Evolutionary conservation across 2,888 invertebrate genomes (phyloP), one percentile per base, ranked within the genome.

Genomic region (Nowickia ferox): DNA sequence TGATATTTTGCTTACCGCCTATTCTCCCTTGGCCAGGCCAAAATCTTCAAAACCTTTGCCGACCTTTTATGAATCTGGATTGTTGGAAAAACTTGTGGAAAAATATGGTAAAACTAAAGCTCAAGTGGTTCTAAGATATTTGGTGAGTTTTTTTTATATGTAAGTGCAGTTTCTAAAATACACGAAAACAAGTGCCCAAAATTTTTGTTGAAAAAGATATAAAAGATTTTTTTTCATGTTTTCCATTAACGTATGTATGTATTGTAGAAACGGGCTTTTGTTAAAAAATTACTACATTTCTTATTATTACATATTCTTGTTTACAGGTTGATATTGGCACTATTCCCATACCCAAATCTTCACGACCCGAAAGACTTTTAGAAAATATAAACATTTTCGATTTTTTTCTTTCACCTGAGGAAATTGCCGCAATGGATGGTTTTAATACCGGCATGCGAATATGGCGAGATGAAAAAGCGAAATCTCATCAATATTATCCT

Each of bases 1-100:
- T 42, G 93, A 93, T 72, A 96, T 97, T 68, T 90, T 93, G 0
- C 93, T 97, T 87, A 95, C 94, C 90, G 96, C 93, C 0, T 97
- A 96, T 92, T 95, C 96, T 75, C 97, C 97, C 0, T 93, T 97
- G 80, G 97, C 96, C 22, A 94, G 94, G 72, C 94, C 94, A 1
- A 92, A 93, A 90, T 68, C 91, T 22, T 88, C 90, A 0, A 93
- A 93, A 84, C 42, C 90, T 0, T 87, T 87, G 53, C 94, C 95
- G 0, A 91, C 84, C 0, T 92, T 95, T 85, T 88, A 90, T 17
- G 93, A 94, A 15, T 93, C 95, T 87, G 92, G 93, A 0, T 92
- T 92, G 78, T 92, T 95, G 1, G 88, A 93, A 1, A 91, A 90
- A 48, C 94, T 95, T 10, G 94, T 94, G 0, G 89, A 92, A 19